Evolutionary conservation across 1,140 invertebrate species (phyloP), one percentile per base, ranked within the genome.

Genomic region (Drosophila albomicans): DNA sequence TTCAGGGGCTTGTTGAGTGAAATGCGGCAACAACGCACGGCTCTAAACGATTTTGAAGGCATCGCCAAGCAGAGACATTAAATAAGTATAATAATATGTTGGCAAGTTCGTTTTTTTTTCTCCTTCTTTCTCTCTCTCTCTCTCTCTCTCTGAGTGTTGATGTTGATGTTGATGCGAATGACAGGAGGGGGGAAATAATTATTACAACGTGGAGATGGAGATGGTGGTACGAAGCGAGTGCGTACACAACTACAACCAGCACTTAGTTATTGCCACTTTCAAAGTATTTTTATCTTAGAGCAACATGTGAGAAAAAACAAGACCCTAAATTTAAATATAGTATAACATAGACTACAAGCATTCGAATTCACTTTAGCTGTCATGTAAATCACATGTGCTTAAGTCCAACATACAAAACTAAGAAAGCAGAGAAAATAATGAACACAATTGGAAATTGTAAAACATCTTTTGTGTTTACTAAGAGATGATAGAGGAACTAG

Each of bases 11-110:
- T 48, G 45, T 49, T 56, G 64, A 25, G 62, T 79, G 82, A 86
- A 86, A 25, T 74, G 75, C 54, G 82, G 84, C 82, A 86, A 86
- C 82, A 54, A 46, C 76, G 79, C 82, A 10, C 59, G 59, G 51
- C 51, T 52, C 72, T 62, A 69, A 77, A 70, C 66, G 56, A 62
- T 71, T 61, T 76, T 82, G 52, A 63, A 78, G 75, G 59, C 67
- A 43, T 20, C 43, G 38, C 49, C 69, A 71, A 54, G 51, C 74
- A 74, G 65, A 72, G 66, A 81, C 67, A 81, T 76, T 69, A 62
- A 86, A 82, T 79, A 74, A 82, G 80, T 77, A 78, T 61, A 77
- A 78, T 79, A 46, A 84, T 80, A 74, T 63, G 49, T 70, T 28
- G 57, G 38, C 51, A 49, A 57, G 46, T 54, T 73, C 49, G 54